Evolutionary conservation across 2,888 invertebrate species (phyloP), one percentile per base, ranked within the genome.

Genomic region (Camptogramma bilineatum): DNA sequence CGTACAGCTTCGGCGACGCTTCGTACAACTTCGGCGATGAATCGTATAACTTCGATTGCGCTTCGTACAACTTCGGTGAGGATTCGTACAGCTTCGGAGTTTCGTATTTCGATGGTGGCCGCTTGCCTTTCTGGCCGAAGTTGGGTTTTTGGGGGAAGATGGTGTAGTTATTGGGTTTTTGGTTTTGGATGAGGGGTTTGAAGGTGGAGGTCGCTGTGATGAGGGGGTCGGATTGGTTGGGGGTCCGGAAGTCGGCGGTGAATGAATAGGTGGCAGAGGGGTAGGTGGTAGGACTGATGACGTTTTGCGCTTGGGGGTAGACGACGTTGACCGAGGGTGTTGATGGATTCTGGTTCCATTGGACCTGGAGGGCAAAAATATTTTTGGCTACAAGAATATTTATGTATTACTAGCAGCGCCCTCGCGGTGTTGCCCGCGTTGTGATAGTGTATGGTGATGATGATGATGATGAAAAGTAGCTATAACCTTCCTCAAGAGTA

Each of bases 181-280:
- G 93, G 7, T 87, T 90, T 62, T 93, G 86, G 50, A 94, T 84
- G 0, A 95, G 79, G 0, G 94, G 94, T 77, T 95, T 94, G 77
- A 95, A 95, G 9, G 94, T 92, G 0, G 93, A 93, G 0, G 91
- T 84, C 1, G 94, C 93, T 0, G 94, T 92, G 47, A 94, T 91
- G 13, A 94, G 80, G 0, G 94, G 94, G 18, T 94, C 92, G 8
- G 94, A 94, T 75, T 94, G 94, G 78, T 84, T 91, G 0, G 95
- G 95, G 0, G 96, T 91, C 42, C 97, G 90, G 83, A 97, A 96
- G 85, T 97, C 97, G 0, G 97, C 97, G 1, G 97, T 97, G 85
- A 97, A 97, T 50, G 97, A 97, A 78, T 97, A 97, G 0, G 97
- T 97, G 31, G 96, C 95, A 48, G 96, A 95, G 0, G 95, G 94